Conservation (phyloP, 2,888 invertebrate genomes). For the Epiblema foenella region DNA sequence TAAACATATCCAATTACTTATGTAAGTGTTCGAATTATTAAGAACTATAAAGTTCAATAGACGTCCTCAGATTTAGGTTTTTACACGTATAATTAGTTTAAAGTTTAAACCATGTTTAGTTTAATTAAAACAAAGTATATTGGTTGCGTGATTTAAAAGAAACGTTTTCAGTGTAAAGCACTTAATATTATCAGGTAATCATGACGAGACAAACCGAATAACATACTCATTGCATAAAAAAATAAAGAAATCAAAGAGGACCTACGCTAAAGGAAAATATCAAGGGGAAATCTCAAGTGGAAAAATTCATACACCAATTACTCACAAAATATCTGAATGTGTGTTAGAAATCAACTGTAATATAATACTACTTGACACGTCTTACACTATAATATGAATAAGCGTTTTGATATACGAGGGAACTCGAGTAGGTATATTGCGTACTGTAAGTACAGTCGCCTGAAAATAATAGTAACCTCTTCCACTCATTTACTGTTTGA, state of each 20-base stretch:
- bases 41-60: no score
- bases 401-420: neutral
- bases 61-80: no score
- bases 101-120: no score
- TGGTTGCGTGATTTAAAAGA: neutral
- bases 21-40: no score
- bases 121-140: no score
- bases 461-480: neutral
- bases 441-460: neutral
- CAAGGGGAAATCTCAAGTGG: constrained; percentile 44
- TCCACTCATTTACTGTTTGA: no score
- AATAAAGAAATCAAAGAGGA: constrained; percentile 45
- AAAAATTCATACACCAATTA: constrained; percentile 43
- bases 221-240: constrained; percentile 43
- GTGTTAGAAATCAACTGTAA: neutral
- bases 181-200: constrained; percentile 35
- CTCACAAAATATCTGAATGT: constrained; percentile 22
- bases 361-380: neutral
- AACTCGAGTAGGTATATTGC: neutral
- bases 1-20: neutral
- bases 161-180: constrained; percentile 13
- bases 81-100: no score
- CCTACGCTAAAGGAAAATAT: constrained; percentile 48
- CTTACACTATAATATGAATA: neutral
- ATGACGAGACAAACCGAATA: constrained; percentile 34